Percentiles rank a stretch among this genome's conserved stretches.
Conservation (phyloP, 2,888 invertebrate species). For the Poecilus cupreus region DNA sequence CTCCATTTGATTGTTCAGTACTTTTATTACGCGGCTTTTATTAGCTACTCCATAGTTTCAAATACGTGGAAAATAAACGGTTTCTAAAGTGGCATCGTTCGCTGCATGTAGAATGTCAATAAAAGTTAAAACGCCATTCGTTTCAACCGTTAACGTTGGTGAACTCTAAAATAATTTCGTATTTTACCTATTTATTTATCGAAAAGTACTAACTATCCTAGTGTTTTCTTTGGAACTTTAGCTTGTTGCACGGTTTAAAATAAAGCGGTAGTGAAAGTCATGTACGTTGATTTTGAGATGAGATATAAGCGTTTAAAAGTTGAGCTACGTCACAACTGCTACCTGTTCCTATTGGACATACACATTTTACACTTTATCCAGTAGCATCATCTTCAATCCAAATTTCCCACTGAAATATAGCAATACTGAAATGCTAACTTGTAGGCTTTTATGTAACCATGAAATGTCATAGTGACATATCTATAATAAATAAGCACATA, state of each 20-base stretch:
- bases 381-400: no score
- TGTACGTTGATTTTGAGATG: no score
- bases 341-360: no score
- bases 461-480: no score
- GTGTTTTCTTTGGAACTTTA: background rate
- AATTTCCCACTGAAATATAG: no score
- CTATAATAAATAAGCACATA: no score
- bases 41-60: background rate
- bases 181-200: constrained; percentile 12
- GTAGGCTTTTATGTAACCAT: no score
- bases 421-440: no score
- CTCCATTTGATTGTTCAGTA: constrained; percentile 12
- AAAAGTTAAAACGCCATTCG: constrained; percentile 15
- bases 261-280: background rate
- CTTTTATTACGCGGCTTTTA: constrained; percentile 10
- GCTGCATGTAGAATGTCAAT: constrained; percentile 29
- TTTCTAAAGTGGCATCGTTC: constrained; percentile 25
- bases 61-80: constrained; percentile 15
- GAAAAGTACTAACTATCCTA: constrained; percentile 8
- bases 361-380: no score
- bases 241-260: background rate
- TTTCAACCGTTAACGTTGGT: constrained; percentile 13
- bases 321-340: no score
- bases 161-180: constrained; percentile 24
- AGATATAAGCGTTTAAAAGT: no score